phyloP scores from a whole-genome alignment of 2,797 vertebrate species.

The Tapirus indicus region DNA sequence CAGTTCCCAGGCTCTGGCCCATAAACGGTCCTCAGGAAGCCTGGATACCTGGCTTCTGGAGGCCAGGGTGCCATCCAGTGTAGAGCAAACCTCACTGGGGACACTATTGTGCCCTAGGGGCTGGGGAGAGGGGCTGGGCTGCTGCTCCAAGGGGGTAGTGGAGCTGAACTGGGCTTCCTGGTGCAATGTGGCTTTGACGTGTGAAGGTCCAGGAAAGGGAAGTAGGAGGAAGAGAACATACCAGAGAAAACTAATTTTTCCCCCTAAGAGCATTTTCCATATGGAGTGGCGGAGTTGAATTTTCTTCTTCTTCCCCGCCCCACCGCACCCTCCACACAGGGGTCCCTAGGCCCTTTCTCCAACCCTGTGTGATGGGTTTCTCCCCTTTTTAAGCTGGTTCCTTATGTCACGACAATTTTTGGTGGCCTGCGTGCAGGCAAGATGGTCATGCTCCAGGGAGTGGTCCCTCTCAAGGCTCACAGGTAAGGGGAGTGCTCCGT shows the following conservation, averaged over 20 bases:
- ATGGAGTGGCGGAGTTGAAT: not conserved
- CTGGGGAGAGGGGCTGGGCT: not conserved
- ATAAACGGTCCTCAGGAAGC: not conserved
- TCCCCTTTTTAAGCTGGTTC: slow-evolving; percentile 78
- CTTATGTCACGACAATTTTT: slow-evolving; percentile 84
- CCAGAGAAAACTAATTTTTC: not conserved
- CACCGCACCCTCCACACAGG: no score
- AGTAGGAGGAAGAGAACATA: not conserved
- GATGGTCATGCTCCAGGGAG: slow-evolving; percentile 92
- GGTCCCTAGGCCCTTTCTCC: not conserved
- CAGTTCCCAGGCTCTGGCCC: not conserved
- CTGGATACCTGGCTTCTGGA: not conserved
- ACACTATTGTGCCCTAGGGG: not conserved
- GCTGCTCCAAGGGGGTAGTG: not conserved
- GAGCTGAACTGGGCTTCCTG: not conserved
- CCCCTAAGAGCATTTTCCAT: not conserved
- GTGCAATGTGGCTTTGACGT: not conserved
- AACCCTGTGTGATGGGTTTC: not conserved
- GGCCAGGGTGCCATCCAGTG: not conserved
- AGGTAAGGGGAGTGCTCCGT: slow-evolving; percentile 11
- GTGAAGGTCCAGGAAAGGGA: not conserved
- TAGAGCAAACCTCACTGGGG: not conserved
- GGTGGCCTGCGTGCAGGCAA: slow-evolving; percentile 82
- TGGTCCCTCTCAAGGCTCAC: slow-evolving; percentile 89
- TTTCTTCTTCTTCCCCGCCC: not conserved